These are phyloP conservation scores for Puntigrus tetrazona DNA, from an alignment of 2,113 vertebrate species.

Conservation along the genomic window DNA sequence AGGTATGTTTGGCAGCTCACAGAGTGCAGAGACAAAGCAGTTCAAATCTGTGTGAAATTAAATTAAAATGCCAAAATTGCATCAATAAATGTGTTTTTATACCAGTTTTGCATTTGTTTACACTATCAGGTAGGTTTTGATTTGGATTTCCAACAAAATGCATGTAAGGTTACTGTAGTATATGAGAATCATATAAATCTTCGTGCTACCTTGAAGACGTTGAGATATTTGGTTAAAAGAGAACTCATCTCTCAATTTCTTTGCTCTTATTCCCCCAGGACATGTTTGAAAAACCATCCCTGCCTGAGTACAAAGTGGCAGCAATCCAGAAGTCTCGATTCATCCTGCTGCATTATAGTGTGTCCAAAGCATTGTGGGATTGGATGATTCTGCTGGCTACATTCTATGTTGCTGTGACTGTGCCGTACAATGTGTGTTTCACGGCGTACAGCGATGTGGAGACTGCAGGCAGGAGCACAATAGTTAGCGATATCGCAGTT, in stretches of 20 bases:
- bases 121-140: no score
- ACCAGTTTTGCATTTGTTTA: no score
- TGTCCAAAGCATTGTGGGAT: constrained; percentile 95
- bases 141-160: no score
- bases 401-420: constrained; percentile 93
- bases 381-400: constrained; percentile 96
- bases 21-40: no score
- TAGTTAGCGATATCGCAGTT: constrained; percentile 89
- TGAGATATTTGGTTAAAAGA: neutral
- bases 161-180: no score
- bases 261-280: constrained; percentile 67
- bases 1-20: no score
- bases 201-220: neutral
- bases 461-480: constrained; percentile 83
- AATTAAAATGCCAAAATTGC: no score
- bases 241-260: neutral
- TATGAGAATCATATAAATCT: neutral
- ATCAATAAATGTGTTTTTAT: no score
- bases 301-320: constrained; percentile 96
- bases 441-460: constrained; percentile 81
- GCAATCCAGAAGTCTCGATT: constrained; percentile 91
- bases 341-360: constrained; percentile 95
- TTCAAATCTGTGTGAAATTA: no score
- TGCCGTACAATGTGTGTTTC: constrained; percentile 97
- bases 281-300: constrained; percentile 84